Conservation (phyloP, 2,113 vertebrate genomes). For the Polypterus senegalus region DNA sequence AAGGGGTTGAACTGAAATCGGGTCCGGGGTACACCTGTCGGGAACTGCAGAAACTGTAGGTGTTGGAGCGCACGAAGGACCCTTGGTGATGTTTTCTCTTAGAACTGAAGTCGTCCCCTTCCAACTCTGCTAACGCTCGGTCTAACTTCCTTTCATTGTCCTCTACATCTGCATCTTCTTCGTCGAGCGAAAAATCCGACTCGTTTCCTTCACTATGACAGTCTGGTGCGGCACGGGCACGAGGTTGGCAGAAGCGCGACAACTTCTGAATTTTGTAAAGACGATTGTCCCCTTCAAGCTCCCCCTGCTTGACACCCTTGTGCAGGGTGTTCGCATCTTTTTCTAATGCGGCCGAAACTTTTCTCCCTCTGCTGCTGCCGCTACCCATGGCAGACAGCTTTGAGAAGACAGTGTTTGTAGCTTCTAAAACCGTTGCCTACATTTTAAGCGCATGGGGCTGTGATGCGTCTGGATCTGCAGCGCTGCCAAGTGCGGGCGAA, state of each 20-base stretch:
- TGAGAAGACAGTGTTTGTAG: no score
- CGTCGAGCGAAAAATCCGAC: background rate
- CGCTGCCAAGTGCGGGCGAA: no score
- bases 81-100: background rate
- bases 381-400: background rate
- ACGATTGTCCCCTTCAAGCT: no score
- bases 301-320: no score
- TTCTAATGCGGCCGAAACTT: background rate
- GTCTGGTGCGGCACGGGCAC: no score
- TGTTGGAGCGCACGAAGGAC: background rate
- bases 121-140: background rate
- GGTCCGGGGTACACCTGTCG: background rate
- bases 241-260: no score
- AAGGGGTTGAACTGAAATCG: background rate
- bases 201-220: background rate
- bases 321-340: no score
- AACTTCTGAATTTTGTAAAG: no score
- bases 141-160: background rate
- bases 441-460: no score
- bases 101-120: background rate
- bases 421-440: no score
- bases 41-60: background rate
- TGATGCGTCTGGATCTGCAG: no score
- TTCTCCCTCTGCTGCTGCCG: constrained; percentile 6
- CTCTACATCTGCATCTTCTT: no score